These are phyloP conservation scores for Danaus chrysippus DNA, from an alignment of 2,888 invertebrate genomes.

Conservation along the genomic window DNA sequence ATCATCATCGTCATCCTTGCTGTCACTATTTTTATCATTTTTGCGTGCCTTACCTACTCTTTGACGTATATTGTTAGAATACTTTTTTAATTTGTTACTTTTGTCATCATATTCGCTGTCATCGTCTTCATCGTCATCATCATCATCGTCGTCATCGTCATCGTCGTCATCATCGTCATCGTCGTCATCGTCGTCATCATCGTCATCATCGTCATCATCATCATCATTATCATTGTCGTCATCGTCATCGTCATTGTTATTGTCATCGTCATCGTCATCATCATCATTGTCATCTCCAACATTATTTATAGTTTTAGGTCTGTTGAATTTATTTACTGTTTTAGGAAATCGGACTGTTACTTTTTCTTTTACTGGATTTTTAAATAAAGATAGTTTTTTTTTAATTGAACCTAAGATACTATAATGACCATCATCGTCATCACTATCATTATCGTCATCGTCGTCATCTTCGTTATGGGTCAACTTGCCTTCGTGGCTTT, in stretches of 20 bases:
- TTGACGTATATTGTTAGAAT: too few species aligned
- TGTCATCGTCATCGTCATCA: constrained; percentile 60
- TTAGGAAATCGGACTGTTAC: constrained; percentile 15
- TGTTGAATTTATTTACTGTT: constrained; percentile 42
- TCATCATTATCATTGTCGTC: constrained; percentile 59
- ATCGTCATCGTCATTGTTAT: constrained; percentile 66
- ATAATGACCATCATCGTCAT: constrained; percentile 63
- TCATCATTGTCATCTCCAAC: constrained; percentile 61
- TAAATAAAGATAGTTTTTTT: constrained; percentile 22
- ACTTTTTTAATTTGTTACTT: too few species aligned
- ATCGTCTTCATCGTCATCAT: constrained; percentile 58
- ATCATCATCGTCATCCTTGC: constrained; percentile 39
- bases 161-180: constrained; percentile 72
- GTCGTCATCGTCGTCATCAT: constrained; percentile 51
- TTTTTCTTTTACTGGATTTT: constrained; percentile 48
- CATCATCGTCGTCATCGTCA: constrained; percentile 68
- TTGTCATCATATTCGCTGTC: constrained; percentile 50
- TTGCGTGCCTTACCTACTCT: too few species aligned
- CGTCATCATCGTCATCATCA: constrained; percentile 62
- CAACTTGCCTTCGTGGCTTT: constrained; percentile 31
- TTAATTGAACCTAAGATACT: constrained; percentile 22
- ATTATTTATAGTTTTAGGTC: constrained; percentile 45
- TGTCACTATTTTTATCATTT: too few species aligned
- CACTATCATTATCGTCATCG: constrained; percentile 67
- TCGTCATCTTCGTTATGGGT: constrained; percentile 45